These are phyloP conservation scores for Ashinkailepas kermadecensis DNA, from an alignment of 2,888 invertebrate species.

Conservation along the genomic window DNA sequence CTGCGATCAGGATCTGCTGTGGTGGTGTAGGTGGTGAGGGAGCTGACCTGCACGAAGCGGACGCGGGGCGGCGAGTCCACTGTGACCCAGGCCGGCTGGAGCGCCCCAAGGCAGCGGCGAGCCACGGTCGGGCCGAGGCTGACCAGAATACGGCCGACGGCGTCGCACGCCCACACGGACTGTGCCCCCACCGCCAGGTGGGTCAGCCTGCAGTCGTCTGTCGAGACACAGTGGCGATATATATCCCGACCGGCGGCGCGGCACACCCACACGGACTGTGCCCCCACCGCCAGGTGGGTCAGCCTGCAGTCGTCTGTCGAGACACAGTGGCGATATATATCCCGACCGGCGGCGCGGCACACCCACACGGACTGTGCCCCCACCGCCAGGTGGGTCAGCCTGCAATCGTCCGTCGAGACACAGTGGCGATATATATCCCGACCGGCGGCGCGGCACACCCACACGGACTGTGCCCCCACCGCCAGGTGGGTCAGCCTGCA, in stretches of 20 bases:
- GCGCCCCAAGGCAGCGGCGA: slow-evolving; percentile 31
- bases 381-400: slow-evolving; percentile 43
- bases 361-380: slow-evolving; percentile 47
- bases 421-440: neutral
- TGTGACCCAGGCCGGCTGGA: slow-evolving; percentile 41
- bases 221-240: slow-evolving; percentile 9
- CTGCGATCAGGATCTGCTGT: no score
- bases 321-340: slow-evolving; percentile 31
- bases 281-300: no score
- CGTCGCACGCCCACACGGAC: slow-evolving; percentile 47
- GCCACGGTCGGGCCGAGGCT: slow-evolving; percentile 40
- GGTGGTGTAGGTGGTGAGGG: no score
- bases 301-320: neutral
- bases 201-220: slow-evolving; percentile 41
- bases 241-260: no score
- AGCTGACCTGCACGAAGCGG: slow-evolving; percentile 26
- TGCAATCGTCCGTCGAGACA: slow-evolving; percentile 38
- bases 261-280: neutral
- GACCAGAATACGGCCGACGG: slow-evolving; percentile 44
- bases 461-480: neutral
- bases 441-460: no score
- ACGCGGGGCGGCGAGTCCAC: slow-evolving; percentile 47
- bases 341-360: slow-evolving; percentile 44
- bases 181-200: slow-evolving; percentile 44
- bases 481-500: neutral